Percentiles rank a stretch among this genome's conserved stretches.
phyloP scores from a whole-genome alignment of 2,888 invertebrate genomes.

The Diploptera punctata region DNA sequence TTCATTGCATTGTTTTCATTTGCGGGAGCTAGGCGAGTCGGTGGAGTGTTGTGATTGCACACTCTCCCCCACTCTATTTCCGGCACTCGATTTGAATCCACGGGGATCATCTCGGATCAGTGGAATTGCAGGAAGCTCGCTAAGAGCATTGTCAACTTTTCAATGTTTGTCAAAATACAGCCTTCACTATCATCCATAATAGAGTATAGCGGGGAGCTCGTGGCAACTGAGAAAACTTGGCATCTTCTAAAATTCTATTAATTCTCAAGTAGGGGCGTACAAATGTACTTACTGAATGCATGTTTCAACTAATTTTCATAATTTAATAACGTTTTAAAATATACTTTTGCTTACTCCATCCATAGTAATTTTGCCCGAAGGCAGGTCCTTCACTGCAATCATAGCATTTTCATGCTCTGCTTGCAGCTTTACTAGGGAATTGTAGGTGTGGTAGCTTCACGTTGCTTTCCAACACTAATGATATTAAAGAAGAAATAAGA shows the following conservation, averaged over 20 bases:
- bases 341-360: no score
- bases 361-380: no score
- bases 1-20: constrained; percentile 27
- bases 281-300: no score
- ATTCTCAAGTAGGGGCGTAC: constrained; percentile 1
- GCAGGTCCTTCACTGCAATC: no score
- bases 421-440: no score
- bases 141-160: constrained; percentile 35
- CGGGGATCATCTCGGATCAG: constrained; percentile 31
- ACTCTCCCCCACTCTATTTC: constrained; percentile 23
- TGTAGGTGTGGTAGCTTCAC: no score
- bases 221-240: constrained; percentile 14
- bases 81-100: constrained; percentile 29
- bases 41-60: constrained; percentile 37
- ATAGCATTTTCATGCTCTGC: no score
- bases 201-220: background rate
- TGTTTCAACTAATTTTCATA: no score
- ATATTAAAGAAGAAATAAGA: no score
- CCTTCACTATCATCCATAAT: constrained; percentile 24
- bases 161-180: constrained; percentile 39
- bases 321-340: no score
- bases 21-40: constrained; percentile 2
- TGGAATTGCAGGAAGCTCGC: constrained; percentile 18
- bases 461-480: no score
- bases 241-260: background rate